A percentile compares a stretch with the other conserved stretches of the same genome.
These are phyloP conservation scores for Himalopsyche kuldschensis DNA, from an alignment of 2,888 invertebrate genomes.

Conservation along the genomic window DNA sequence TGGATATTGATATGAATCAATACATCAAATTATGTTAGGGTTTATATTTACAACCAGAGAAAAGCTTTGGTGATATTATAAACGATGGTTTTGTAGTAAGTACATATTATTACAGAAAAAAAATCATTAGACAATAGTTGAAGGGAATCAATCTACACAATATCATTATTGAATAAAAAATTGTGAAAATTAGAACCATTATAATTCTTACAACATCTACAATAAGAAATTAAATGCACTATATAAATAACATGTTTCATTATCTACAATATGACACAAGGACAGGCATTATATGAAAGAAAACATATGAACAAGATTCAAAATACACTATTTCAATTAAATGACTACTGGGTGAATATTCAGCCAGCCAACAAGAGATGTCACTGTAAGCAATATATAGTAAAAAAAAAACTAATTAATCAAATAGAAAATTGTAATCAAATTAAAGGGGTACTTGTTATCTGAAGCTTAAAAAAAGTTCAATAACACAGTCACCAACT, in stretches of 20 bases:
- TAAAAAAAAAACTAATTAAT: no score
- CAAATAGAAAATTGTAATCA: no score
- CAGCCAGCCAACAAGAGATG: no score
- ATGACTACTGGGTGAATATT: no score
- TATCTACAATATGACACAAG: no score
- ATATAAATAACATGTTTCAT: neutral
- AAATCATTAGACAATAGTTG: neutral
- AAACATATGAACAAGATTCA: no score
- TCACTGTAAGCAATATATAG: no score
- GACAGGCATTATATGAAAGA: no score
- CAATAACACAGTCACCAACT: no score
- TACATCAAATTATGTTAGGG: neutral
- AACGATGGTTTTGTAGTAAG: neutral
- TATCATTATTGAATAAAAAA: neutral
- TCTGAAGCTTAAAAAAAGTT: no score
- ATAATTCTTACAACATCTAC: neutral
- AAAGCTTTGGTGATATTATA: neutral
- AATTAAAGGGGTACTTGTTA: no score
- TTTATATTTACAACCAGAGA: neutral
- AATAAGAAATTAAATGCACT: neutral
- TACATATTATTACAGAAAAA: neutral
- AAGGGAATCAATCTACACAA: neutral
- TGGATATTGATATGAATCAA: neutral
- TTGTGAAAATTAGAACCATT: neutral
- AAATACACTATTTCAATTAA: no score